Base-by-base conservation (phyloP, 2,113 vertebrate species). In the Neofelis nebulosa region DNA sequence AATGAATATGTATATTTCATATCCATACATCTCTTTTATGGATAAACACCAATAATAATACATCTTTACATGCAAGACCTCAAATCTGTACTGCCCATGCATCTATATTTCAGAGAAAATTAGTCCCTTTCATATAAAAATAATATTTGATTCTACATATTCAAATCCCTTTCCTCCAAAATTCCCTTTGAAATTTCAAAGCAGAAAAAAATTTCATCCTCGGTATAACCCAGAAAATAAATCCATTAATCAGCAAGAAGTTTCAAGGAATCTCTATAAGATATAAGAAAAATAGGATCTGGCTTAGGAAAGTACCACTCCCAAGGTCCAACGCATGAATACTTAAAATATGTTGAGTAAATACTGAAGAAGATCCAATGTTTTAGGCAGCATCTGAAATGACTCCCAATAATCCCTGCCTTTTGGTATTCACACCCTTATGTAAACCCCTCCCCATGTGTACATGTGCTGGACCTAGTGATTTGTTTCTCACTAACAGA, bases 201-300 rank as follows among this genome's bases (percentile, higher is more conserved):
- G 88, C 52, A 90, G 71, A 89, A 79, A 68, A 89, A 91, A 73
- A 38, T 12, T 85, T 57, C 68, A 82, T 63, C 15, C 36, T 83
- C 63, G 79, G 45, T 68, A 85, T 91, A 87, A 55, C 31, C 27
- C 61, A 79, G 93, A 88, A 95, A 95, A 83, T 41, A 95, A 95
- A 68, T 50, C 31, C 14, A 92, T 36, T 92, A 55, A 63, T 89
- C 38, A 80, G 21, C 19, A 41, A 93, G 79, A 92, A 90, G 31
- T 4, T 96, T 94, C 36, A 41, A 90, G 23, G 52, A 87, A 68
- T 52, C 91, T 80, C 66, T 68, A 85, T 4, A 65, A 97, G 8
- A 45, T 41, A 79, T 0, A 93, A 36, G 21, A 90, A 92, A 86
- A 96, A 36, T 36, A 89, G 38, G 48, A 55, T 82, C 61, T 87